Conservation (phyloP, 2,113 vertebrate genomes). For the Otocyon megalotis region DNA sequence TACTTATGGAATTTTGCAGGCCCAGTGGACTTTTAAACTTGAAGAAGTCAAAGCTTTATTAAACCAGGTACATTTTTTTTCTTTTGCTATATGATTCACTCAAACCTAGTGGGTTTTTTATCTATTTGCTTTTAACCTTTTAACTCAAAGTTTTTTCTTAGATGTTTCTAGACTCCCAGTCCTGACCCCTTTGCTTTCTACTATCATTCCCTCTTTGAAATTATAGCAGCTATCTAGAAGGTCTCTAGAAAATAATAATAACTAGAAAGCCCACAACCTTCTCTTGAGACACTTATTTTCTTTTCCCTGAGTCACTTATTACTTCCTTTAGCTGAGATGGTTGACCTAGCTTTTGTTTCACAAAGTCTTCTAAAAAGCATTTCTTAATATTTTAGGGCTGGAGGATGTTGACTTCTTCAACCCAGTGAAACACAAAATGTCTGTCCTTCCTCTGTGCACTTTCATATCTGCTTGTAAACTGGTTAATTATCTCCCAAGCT, state of each 20-base stretch:
- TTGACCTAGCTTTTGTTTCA: conserved; percentile 6
- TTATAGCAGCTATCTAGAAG: conserved; percentile 54
- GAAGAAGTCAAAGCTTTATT: conserved; percentile 8
- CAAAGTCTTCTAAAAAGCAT: neutral
- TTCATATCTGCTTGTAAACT: neutral
- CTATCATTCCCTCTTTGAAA: conserved; percentile 51
- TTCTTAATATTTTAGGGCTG: neutral
- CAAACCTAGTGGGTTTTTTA: neutral
- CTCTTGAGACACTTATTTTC: no score
- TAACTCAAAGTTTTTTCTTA: conserved; percentile 1
- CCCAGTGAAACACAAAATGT: neutral
- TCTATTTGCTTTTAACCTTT: conserved; percentile 4
- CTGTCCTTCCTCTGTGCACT: neutral
- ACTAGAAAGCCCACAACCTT: neutral
- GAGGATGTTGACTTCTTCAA: conserved; percentile 6
- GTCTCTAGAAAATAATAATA: neutral
- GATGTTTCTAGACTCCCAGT: conserved; percentile 3
- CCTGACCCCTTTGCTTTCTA: neutral
- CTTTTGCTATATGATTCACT: neutral
- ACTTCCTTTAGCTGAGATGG: neutral
- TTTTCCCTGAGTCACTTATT: neutral
- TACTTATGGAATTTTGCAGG: neutral
- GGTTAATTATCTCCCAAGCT: neutral
- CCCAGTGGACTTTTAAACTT: neutral
- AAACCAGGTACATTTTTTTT: neutral